Evolutionary conservation across 1,140 invertebrate genomes (phyloP), one percentile per base, ranked within the genome.

Genomic region (Euura lappo): DNA sequence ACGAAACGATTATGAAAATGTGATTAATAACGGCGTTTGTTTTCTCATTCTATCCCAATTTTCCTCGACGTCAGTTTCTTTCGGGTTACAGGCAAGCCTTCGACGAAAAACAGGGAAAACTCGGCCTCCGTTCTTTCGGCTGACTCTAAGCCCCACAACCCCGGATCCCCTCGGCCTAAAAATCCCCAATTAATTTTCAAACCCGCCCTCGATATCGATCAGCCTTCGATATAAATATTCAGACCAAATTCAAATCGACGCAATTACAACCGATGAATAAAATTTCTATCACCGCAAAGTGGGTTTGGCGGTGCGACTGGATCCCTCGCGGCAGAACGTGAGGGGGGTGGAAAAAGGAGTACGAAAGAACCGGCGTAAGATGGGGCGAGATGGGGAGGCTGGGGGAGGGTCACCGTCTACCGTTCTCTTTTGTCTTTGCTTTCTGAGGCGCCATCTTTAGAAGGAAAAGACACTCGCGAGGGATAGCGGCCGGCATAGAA

Each of bases 21-120:
- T 68, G 8, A 68, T 70, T 47, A 47, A 70, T 47, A 70, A 28
- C 69, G 8, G 28, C 51, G 51, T 60, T 60, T 70, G 69, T 70
- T 70, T 70, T 70, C 69, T 44, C 45, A 13, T 70, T 70, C 44
- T 45, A 45, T 45, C 8, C 69, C 69, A 70, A 70, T 70, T 70
- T 13, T 44, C 45, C n/a, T 28, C 28, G 5, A 44, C 69, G 69
- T 70, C 69, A 70, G 66, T 68, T 44, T 68, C 66, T 68, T 44
- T 68, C 28, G 66, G 66, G 11, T 28, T 10, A 42, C 51, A 2
- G 28, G 51, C 13, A 60, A 60, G 51, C 51, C 51, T 6, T 60
- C 51, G 51, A 3, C 51, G 8, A 60, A 60, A 60, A 60, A 8
- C 10, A 60, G 51, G 8, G 51, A 60, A 28, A 28, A 28, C 28